phyloP scores from a whole-genome alignment of 2,797 vertebrate genomes.

The Macrochelys suwanniensis region DNA sequence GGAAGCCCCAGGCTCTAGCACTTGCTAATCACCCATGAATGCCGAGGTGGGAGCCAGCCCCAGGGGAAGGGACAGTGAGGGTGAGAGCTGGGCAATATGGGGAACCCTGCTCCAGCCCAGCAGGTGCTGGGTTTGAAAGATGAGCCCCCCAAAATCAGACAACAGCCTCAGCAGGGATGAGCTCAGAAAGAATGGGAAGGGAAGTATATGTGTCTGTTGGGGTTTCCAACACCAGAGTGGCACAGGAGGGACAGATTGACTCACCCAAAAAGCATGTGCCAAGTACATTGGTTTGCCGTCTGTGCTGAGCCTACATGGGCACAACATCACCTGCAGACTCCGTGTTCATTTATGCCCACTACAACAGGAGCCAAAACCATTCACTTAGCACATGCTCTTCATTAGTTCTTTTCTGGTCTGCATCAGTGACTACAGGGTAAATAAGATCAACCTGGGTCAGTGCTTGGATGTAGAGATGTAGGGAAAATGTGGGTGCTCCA shows the following conservation, averaged over 20 bases:
- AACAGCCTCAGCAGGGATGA: neutral
- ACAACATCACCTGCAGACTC: neutral
- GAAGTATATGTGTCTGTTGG: neutral
- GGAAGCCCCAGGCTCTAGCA: conserved; percentile 48
- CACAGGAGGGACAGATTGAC: neutral
- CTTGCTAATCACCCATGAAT: conserved; percentile 65
- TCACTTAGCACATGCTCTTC: conserved; percentile 1
- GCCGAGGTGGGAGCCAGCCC: conserved; percentile 20
- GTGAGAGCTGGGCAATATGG: neutral
- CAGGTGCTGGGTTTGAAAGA: neutral
- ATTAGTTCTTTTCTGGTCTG: neutral
- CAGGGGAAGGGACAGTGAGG: neutral
- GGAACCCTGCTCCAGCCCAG: neutral
- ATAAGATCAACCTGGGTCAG: neutral
- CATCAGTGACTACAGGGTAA: neutral
- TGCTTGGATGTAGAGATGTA: neutral
- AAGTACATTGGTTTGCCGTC: neutral
- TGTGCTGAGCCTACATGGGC: neutral
- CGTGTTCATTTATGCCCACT: neutral
- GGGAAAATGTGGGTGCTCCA: neutral
- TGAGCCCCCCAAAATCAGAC: neutral
- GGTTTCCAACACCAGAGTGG: neutral
- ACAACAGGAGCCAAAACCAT: neutral
- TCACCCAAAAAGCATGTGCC: neutral
- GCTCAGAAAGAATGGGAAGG: neutral